Conservation (phyloP, 1,140 invertebrate species). For the Ruditapes philippinarum region DNA sequence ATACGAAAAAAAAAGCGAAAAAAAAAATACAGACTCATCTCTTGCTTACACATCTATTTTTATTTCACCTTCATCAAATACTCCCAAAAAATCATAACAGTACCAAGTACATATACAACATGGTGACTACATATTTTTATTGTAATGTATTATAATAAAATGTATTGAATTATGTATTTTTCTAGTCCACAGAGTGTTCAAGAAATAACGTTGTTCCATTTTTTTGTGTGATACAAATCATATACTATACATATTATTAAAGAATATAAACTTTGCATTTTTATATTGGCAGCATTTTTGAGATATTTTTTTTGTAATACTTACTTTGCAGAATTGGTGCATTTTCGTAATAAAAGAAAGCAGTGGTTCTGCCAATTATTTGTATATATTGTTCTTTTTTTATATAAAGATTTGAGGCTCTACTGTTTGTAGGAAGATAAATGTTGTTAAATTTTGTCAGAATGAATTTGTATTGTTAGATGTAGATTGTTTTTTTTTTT, state of each 20-base stretch:
- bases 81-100: background rate
- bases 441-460: constrained; percentile 9
- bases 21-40: no score
- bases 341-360: background rate
- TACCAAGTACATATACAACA: background rate
- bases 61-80: no score
- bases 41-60: no score
- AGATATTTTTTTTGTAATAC: background rate
- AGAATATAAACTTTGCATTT: constrained; percentile 16
- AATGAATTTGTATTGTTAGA: background rate
- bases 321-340: background rate
- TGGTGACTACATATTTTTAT: no score
- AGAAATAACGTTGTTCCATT: background rate
- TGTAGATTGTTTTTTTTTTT: no score
- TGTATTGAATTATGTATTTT: constrained; percentile 13
- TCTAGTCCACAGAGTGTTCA: constrained; percentile 30
- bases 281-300: constrained; percentile 16
- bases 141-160: background rate
- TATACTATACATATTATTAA: no score
- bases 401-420: background rate
- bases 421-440: constrained; percentile 15
- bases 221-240: constrained; percentile 24
- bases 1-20: no score
- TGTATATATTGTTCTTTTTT: background rate
- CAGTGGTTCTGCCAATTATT: background rate